Evolutionary conservation across 2,797 vertebrate genomes (phyloP).

Genomic region (Bovichtus variegatus): DNA sequence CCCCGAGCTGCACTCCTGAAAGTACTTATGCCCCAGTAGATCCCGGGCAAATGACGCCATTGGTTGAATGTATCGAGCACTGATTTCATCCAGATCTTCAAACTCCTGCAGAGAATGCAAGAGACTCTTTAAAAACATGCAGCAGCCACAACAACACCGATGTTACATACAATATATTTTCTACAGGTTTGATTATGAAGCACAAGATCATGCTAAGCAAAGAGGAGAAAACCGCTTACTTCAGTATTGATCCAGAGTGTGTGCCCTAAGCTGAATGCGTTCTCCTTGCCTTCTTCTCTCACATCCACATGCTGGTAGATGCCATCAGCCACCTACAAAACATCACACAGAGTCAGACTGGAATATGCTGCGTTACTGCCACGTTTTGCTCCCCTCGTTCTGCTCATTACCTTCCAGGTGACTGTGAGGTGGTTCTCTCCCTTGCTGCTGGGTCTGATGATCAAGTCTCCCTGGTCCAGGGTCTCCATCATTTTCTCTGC

Average conservation of each 20-base stretch:
- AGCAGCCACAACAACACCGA: not conserved
- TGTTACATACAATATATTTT: not conserved
- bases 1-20: slow-evolving; percentile 93
- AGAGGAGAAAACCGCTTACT: slow-evolving; percentile 71
- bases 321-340: slow-evolving; percentile 89
- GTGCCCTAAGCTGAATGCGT: slow-evolving; percentile 97
- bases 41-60: slow-evolving; percentile 99
- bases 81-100: slow-evolving; percentile 99
- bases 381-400: not conserved
- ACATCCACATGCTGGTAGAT: slow-evolving; percentile 99
- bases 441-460: slow-evolving; percentile 98
- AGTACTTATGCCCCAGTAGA: slow-evolving; percentile 96
- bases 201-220: not conserved
- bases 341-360: slow-evolving; percentile 13
- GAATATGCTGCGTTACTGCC: not conserved
- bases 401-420: slow-evolving; percentile 92
- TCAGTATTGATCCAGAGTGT: slow-evolving; percentile 97
- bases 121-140: not conserved
- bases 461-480: slow-evolving; percentile 97
- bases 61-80: slow-evolving; percentile 97
- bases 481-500: slow-evolving; percentile 99
- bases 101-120: slow-evolving; percentile 89
- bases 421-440: slow-evolving; percentile 98
- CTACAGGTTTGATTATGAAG: not conserved
- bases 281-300: slow-evolving; percentile 98